Percentiles rank a stretch among this genome's conserved stretches.
Conservation (phyloP, 2,888 invertebrate species). For the Orgyia antiqua region DNA sequence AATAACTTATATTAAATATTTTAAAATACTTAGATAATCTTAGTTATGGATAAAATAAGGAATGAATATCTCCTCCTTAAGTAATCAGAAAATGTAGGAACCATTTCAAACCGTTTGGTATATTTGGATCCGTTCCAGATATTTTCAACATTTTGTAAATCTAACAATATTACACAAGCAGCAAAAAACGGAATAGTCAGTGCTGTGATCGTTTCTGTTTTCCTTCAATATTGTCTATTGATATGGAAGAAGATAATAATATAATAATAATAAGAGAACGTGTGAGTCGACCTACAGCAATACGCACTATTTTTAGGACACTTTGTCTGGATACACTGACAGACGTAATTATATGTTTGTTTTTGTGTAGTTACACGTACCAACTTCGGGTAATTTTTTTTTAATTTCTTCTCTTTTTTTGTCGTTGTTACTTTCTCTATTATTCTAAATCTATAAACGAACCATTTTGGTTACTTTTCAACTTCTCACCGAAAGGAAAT, state of each 20-base stretch:
- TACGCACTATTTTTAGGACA: slow-evolving; percentile 16
- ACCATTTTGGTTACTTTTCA: too few species aligned
- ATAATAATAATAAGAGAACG: slow-evolving; percentile 13
- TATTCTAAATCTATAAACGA: too few species aligned
- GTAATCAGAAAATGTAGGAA: background rate
- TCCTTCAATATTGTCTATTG: background rate
- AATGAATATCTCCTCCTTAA: too few species aligned
- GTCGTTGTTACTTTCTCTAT: too few species aligned
- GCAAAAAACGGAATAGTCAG: slow-evolving; percentile 18
- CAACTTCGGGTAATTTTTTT: too few species aligned
- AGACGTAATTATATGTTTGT: slow-evolving; percentile 20
- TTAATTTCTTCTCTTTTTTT: too few species aligned
- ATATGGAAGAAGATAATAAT: slow-evolving; percentile 11
- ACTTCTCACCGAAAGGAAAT: too few species aligned
- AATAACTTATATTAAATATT: too few species aligned
- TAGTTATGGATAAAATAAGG: too few species aligned
- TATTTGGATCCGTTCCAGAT: background rate
- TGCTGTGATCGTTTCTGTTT: background rate
- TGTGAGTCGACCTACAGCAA: slow-evolving; percentile 15
- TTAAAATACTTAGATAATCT: too few species aligned
- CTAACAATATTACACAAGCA: slow-evolving; percentile 13
- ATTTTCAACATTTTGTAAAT: background rate
- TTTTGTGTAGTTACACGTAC: too few species aligned
- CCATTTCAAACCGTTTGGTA: background rate
- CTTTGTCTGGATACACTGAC: slow-evolving; percentile 18